A percentile compares a stretch with the other conserved stretches of the same genome.
phyloP scores from a whole-genome alignment of 2,113 vertebrate species.

The Microtus montanus region DNA sequence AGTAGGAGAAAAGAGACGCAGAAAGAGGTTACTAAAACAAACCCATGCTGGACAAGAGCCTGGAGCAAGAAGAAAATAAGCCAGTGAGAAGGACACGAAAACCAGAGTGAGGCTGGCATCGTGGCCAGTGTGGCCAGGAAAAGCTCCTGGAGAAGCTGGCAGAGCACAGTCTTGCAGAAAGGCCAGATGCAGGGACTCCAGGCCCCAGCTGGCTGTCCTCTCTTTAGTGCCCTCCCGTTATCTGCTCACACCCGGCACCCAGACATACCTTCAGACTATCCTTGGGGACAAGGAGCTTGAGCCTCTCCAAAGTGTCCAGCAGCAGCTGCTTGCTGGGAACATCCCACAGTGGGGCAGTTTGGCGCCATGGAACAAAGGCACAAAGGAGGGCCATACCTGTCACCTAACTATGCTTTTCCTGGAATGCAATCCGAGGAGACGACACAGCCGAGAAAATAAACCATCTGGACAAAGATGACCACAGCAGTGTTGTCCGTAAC shows the following conservation, averaged over 20 bases:
- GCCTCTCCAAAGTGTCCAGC: neutral
- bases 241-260: neutral
- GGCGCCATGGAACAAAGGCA: neutral
- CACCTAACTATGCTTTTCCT: constrained; percentile 28
- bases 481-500: constrained; percentile 23
- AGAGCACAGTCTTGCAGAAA: neutral
- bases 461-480: constrained; percentile 49
- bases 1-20: neutral
- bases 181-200: neutral
- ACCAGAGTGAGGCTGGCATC: neutral
- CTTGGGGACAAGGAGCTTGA: neutral
- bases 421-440: constrained; percentile 47
- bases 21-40: neutral
- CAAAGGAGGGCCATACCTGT: neutral
- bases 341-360: neutral
- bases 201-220: neutral
- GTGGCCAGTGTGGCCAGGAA: neutral
- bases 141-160: neutral
- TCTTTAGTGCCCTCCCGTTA: neutral
- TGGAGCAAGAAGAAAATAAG: neutral
- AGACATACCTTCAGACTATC: neutral
- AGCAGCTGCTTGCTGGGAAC: neutral
- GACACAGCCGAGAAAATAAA: constrained; percentile 56
- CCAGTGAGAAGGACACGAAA: neutral
- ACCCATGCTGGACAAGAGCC: neutral